These are phyloP conservation scores for Oithona nana DNA, from an alignment of 2,888 invertebrate genomes.

Conservation along the genomic window DNA sequence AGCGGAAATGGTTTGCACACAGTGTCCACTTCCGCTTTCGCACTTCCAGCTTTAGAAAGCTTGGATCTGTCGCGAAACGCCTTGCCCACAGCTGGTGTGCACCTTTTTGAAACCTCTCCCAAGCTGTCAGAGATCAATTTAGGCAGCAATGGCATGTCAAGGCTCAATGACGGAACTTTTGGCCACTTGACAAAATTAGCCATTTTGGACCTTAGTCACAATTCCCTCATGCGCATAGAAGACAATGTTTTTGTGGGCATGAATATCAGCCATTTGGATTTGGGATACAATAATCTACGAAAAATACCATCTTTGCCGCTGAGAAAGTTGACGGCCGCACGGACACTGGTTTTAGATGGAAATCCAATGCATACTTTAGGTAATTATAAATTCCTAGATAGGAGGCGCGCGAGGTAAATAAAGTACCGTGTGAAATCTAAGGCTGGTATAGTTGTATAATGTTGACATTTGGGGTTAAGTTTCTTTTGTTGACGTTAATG, in stretches of 20 bases:
- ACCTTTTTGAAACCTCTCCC: conserved; percentile 21
- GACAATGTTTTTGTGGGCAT: conserved; percentile 22
- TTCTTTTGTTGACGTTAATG: too few relatives aligned
- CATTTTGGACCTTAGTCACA: conserved; percentile 20
- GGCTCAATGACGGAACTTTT: conserved; percentile 20
- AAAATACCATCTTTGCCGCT: conserved; percentile 21
- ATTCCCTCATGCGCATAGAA: conserved; percentile 22
- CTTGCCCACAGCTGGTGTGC: conserved; percentile 19
- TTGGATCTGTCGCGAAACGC: conserved; percentile 21
- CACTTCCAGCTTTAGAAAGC: conserved; percentile 20
- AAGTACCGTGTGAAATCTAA: too few relatives aligned
- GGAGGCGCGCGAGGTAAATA: too few relatives aligned
- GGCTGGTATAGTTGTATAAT: too few relatives aligned
- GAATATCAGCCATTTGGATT: conserved; percentile 20
- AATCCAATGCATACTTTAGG: conserved; percentile 18
- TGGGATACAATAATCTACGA: conserved; percentile 21
- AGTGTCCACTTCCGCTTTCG: conserved; percentile 21
- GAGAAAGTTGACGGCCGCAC: conserved; percentile 20
- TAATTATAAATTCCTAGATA: too few relatives aligned
- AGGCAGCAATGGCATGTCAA: conserved; percentile 20
- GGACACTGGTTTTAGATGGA: conserved; percentile 21
- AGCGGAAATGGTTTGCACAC: conserved; percentile 22
- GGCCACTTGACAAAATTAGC: conserved; percentile 18
- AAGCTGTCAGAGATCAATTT: conserved; percentile 20
- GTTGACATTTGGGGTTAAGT: too few relatives aligned